Evolutionary conservation across 2,797 vertebrate genomes (phyloP), one percentile per base, ranked within the genome.

Genomic region (Telmatherina bonti): DNA sequence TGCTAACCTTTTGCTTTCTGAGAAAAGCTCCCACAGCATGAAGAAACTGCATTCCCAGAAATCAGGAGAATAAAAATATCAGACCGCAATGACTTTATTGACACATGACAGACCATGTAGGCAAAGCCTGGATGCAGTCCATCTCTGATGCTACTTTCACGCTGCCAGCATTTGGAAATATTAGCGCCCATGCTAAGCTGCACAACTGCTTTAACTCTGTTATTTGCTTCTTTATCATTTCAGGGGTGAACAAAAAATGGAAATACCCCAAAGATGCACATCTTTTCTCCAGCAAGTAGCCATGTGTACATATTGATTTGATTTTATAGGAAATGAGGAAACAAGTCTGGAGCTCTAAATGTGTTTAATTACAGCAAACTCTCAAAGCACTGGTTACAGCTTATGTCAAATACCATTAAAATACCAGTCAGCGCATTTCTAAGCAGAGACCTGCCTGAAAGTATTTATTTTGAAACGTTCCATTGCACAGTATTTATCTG

Each of bases 51-150:
- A 7, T 88, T 90, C 80, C 18, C 60, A 81, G 89, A 87, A 91
- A 74, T 38, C n/a, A 3, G 10, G 59, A 5, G 13, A 71, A 71
- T 38, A 15, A 70, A 87, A 90, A 82, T 74, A 72, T 83, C 81
- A 89, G 69, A 70, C 79, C 78, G 0, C 53, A 70, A 75, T 52
- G 64, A 11, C 5, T 58, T 8, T 88, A 84, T 91, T 92, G 85
- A 84, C 81, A 82, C 78, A 84, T 75, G 83, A 81, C 0, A 3
- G 58, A 41, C 0, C 0, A 5, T 78, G 85, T 78, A 71, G 84
- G 89, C 54, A 4, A 11, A 0, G 11, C 20, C 59, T 29, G 2
- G 1, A 31, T 55, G 33, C 31, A 1, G 20, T 9, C 31, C 45
- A 24, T 29, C 26, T 18, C n/a, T 33, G n/a, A 36, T 16, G 22